Conservation (phyloP, 2,113 vertebrate genomes). For the Nanorana parkeri region DNA sequence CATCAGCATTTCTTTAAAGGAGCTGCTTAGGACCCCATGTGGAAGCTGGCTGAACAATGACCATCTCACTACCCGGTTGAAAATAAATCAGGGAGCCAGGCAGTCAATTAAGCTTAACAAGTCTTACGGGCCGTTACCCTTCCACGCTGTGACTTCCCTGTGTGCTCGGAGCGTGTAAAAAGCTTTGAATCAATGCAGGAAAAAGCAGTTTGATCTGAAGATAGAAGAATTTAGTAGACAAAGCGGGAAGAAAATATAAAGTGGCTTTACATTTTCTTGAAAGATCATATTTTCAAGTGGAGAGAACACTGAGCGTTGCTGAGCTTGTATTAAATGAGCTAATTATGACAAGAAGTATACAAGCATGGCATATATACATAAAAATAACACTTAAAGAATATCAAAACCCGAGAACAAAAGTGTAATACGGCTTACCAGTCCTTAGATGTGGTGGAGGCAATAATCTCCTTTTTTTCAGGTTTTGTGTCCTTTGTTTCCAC, state of each 20-base stretch:
- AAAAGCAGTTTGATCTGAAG: background rate
- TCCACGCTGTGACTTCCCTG: conserved; percentile 40
- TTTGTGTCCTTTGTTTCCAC: too few relatives aligned
- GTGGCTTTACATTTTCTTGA: background rate
- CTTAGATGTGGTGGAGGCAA: too few relatives aligned
- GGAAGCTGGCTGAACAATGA: conserved; percentile 3
- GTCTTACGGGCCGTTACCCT: conserved; percentile 20
- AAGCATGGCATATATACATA: too few relatives aligned
- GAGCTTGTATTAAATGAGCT: too few relatives aligned
- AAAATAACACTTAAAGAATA: too few relatives aligned
- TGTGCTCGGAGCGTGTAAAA: conserved; percentile 5
- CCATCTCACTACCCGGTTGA: background rate
- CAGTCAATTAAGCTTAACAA: conserved; percentile 33
- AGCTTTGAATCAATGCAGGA: conserved; percentile 23
- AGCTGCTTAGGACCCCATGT: too few relatives aligned
- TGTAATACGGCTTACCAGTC: too few relatives aligned
- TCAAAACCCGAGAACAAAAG: too few relatives aligned
- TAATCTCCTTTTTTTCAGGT: too few relatives aligned
- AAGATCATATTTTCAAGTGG: background rate
- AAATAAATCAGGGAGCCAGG: conserved; percentile 2
- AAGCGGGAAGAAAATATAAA: background rate
- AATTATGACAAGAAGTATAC: too few relatives aligned
- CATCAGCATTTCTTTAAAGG: background rate
- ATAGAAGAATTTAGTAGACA: background rate
- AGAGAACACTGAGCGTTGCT: too few relatives aligned